Conservation (phyloP, 2,113 vertebrate species). For the Sebastes schlegelii region DNA sequence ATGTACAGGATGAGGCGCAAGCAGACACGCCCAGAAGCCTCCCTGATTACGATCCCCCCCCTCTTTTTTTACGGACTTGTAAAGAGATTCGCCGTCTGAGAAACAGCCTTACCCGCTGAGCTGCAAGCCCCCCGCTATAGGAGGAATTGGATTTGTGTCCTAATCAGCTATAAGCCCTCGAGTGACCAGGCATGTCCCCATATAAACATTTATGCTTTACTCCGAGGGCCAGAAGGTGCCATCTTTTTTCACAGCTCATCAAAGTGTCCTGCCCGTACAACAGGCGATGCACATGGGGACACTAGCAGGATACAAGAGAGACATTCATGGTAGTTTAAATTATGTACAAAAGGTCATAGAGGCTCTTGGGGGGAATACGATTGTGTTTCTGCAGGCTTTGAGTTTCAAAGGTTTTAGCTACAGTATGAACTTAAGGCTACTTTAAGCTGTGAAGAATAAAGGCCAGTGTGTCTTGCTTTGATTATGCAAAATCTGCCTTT, state of each 20-base stretch:
- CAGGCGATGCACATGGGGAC: conserved; percentile 34
- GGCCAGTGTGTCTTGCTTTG: conserved; percentile 33
- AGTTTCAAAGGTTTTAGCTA: conserved; percentile 51
- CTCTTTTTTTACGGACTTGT: conserved; percentile 63
- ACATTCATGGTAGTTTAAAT: conserved; percentile 54
- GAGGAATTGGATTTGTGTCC: conserved; percentile 77
- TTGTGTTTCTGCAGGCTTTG: conserved; percentile 42
- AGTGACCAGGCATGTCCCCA: conserved; percentile 59
- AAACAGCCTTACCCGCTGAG: conserved; percentile 53
- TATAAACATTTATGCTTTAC: conserved; percentile 52
- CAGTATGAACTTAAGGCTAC: conserved; percentile 31
- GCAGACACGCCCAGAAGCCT: conserved; percentile 61
- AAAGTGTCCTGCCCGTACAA: conserved; percentile 36
- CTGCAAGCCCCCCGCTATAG: conserved; percentile 40
- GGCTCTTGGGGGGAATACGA: conserved; percentile 44
- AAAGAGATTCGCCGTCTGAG: conserved; percentile 56
- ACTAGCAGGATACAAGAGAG: conserved; percentile 29
- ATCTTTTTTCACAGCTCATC: conserved; percentile 56
- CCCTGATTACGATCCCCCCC: conserved; percentile 64
- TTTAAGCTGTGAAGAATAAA: conserved; percentile 30
- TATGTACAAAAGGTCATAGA: conserved; percentile 56
- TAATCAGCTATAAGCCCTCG: conserved; percentile 71
- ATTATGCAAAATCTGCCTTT: conserved; percentile 47
- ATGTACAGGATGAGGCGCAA: conserved; percentile 58
- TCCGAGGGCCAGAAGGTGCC: conserved; percentile 44